Base-by-base conservation (phyloP, 1,140 invertebrate species). In the Eupristina koningsbergeri region DNA sequence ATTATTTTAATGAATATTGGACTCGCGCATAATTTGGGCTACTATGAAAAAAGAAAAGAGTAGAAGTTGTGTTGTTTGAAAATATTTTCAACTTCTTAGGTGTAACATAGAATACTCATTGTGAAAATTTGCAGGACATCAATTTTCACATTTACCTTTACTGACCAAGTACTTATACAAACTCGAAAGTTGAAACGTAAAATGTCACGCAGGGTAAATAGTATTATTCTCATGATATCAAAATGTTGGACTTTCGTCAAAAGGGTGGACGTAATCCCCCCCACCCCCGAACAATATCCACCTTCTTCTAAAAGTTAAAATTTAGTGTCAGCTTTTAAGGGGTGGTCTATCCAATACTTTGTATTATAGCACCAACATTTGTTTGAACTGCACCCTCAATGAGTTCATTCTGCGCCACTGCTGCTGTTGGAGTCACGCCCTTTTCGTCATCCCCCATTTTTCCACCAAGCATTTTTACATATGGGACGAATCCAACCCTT, bases 321-420 rank as follows among this genome's bases (percentile, higher is more conserved):
- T n/a, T n/a, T n/a, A 26, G 53, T 9, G 53, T 58, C 53, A 22
- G 22, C 53, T 5, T 73, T 39, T 73, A 73, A 73, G 39, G 22
- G 41, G 11, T 34, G 63, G 9, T 17, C 47, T 11, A 19, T 11
- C 41, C 53, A 9, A 45, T 75, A 53, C 29, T 89, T 89, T 85
- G 87, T 89, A 89, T 89, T 87, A 87, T 74, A 67, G 61, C 67
- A 53, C 61, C 67, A 76, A 74, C 79, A 77, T 85, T 73, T 79
- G 67, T 81, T 36, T 19, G 64, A 15, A 19, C 34, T 67, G 64
- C 34, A 47, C 5, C 41, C 19, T 31, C 71, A n/a, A 47, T 45
- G 47, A 75, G 73, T 50, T 53, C 73, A 75, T 75, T 75, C 73
- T 17, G 11, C 47, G 73, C 45, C 29, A 13, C 73, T 53, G 53